phyloP scores from a whole-genome alignment of 2,113 vertebrate species.

The Zapus hudsonius region DNA sequence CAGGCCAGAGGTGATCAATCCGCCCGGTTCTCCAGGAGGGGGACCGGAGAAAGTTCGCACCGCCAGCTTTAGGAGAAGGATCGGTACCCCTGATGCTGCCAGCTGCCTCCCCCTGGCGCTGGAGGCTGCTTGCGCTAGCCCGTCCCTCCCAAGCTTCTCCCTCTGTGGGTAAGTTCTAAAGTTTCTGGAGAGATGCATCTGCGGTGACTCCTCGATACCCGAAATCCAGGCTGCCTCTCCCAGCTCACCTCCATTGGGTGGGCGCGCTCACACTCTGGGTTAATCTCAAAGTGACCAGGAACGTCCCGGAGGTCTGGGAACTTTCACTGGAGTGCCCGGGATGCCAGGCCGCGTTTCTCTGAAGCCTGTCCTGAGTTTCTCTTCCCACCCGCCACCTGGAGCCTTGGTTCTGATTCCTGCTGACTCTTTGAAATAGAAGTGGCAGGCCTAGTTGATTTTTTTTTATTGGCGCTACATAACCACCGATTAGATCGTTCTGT shows the following conservation, averaged over 20 bases:
- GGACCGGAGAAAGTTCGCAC: neutral
- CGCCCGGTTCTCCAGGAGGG: neutral
- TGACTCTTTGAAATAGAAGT: conserved; percentile 79
- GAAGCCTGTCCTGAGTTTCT: neutral
- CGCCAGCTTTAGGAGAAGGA: neutral
- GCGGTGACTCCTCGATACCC: neutral
- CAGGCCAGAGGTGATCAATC: neutral
- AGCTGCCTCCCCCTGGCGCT: neutral
- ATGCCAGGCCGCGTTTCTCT: neutral
- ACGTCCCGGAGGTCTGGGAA: neutral
- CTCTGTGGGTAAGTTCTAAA: conserved; percentile 58
- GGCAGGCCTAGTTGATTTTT: conserved; percentile 68
- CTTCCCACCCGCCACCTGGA: neutral
- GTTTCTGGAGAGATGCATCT: conserved; percentile 43
- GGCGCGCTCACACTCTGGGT: conserved; percentile 1
- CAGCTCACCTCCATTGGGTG: neutral
- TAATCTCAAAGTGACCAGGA: neutral
- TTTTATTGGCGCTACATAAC: conserved; percentile 63
- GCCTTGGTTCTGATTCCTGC: conserved; percentile 60
- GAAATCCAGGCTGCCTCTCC: neutral
- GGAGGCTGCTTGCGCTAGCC: neutral
- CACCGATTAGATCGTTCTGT: neutral
- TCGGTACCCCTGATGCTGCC: neutral
- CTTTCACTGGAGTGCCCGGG: conserved; percentile 48
- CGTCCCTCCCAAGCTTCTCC: neutral